Evolutionary conservation across 2,888 invertebrate species (phyloP).

Genomic region (Pyrocoelia pectoralis): DNA sequence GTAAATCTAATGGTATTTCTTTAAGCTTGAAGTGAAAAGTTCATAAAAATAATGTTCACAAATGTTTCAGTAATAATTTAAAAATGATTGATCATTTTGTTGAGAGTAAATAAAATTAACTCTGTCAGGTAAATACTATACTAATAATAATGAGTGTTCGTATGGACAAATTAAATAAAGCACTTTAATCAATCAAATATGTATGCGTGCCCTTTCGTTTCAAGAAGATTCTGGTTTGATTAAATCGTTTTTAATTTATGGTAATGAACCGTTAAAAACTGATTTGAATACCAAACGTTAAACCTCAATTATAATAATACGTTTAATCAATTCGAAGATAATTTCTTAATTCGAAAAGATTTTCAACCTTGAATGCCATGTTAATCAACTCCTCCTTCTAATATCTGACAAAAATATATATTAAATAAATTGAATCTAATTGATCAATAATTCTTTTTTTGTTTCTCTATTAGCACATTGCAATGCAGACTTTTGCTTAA

Average conservation of each 20-base stretch:
- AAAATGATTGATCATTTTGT: no score
- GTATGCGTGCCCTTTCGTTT: neutral
- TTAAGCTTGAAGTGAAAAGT: no score
- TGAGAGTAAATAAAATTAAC: no score
- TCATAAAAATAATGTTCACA: no score
- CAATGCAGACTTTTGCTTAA: conserved; percentile 42
- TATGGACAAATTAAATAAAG: neutral
- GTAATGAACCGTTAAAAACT: neutral
- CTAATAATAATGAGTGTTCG: no score
- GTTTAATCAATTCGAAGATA: conserved; percentile 1
- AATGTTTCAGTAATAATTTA: no score
- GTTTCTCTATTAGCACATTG: conserved; percentile 7
- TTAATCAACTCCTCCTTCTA: neutral
- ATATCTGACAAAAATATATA: neutral
- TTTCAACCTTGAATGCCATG: neutral
- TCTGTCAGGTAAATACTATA: no score
- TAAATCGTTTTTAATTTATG: conserved; percentile 7
- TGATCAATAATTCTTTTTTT: conserved; percentile 7
- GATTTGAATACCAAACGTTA: neutral
- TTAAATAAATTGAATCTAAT: conserved; percentile 7
- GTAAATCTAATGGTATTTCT: no score
- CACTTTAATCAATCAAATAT: neutral
- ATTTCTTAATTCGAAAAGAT: conserved; percentile 11
- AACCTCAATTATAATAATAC: neutral
- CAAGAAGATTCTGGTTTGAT: neutral